Conservation (phyloP, 1,140 invertebrate species). For the Cherax quadricarinatus region DNA sequence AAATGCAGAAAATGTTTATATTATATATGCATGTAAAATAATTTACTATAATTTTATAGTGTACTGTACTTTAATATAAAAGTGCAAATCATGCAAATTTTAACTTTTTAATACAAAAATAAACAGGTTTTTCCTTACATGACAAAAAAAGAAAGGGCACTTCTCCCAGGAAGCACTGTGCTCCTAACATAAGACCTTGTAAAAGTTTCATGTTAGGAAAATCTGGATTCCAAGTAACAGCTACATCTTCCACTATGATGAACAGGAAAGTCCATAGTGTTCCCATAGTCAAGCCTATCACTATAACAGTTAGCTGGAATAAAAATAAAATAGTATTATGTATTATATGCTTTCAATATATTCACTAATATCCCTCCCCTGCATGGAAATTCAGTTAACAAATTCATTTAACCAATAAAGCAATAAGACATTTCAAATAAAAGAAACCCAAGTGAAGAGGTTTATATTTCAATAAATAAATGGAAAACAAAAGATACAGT, state of each 20-base stretch:
- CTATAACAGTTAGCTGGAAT: conserved; percentile 51
- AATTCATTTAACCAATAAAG: too few relatives aligned
- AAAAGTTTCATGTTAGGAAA: conserved; percentile 83
- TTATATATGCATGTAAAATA: neutral
- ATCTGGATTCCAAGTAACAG: conserved; percentile 75
- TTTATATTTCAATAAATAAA: too few relatives aligned
- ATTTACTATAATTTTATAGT: too few relatives aligned
- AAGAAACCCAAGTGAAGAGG: too few relatives aligned
- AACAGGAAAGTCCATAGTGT: conserved; percentile 49
- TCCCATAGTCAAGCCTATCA: conserved; percentile 35
- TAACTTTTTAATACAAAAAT: too few relatives aligned
- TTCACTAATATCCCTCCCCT: neutral
- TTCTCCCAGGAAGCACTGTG: conserved; percentile 91
- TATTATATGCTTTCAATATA: neutral
- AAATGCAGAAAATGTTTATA: neutral
- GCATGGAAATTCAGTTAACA: too few relatives aligned
- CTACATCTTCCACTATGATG: conserved; percentile 82
- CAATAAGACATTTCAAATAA: too few relatives aligned
- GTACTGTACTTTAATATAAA: too few relatives aligned
- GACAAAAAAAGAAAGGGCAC: conserved; percentile 92
- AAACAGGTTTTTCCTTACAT: conserved; percentile 31
- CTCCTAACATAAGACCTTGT: conserved; percentile 86
- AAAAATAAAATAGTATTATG: neutral
- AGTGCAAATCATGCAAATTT: too few relatives aligned
- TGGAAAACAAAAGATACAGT: neutral